These are phyloP conservation scores for Anagyrus pseudococci DNA, from an alignment of 2,888 invertebrate species.

Conservation along the genomic window DNA sequence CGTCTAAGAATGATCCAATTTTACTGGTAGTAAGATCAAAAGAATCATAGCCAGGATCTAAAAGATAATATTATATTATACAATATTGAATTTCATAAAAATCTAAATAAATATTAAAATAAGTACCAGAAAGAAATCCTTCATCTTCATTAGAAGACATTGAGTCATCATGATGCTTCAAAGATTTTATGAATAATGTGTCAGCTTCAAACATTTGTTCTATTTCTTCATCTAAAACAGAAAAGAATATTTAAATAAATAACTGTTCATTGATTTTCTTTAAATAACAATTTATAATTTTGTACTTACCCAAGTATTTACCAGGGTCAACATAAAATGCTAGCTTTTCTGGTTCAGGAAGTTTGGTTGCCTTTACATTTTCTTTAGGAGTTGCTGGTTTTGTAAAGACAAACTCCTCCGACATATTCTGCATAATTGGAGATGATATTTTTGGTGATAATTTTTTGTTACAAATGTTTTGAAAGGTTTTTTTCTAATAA, in stretches of 20 bases:
- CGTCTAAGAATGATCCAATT: background rate
- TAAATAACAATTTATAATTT: constrained; percentile 31
- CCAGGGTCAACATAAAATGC: constrained; percentile 40
- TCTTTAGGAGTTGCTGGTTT: constrained; percentile 42
- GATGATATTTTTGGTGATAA: constrained; percentile 30
- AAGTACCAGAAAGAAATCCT: constrained; percentile 46
- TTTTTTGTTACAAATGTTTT: constrained; percentile 20
- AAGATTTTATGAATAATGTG: constrained; percentile 19
- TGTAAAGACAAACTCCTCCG: constrained; percentile 41
- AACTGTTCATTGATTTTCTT: no score
- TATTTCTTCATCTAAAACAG: constrained; percentile 32
- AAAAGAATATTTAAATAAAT: constrained; percentile 32
- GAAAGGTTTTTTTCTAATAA: constrained; percentile 16
- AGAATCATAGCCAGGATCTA: constrained; percentile 22
- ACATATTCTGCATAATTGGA: constrained; percentile 29
- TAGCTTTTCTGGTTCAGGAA: constrained; percentile 44
- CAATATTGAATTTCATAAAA: no score
- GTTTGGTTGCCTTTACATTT: constrained; percentile 17
- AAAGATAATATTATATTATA: constrained; percentile 1
- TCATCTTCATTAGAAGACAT: constrained; percentile 39
- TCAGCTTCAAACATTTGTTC: constrained; percentile 39
- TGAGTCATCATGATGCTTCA: constrained; percentile 19
- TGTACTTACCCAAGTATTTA: constrained; percentile 35
- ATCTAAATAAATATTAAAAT: background rate
- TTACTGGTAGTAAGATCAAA: constrained; percentile 7